phyloP scores from a whole-genome alignment of 2,113 vertebrate genomes.

The Acanthochromis polyacanthus region DNA sequence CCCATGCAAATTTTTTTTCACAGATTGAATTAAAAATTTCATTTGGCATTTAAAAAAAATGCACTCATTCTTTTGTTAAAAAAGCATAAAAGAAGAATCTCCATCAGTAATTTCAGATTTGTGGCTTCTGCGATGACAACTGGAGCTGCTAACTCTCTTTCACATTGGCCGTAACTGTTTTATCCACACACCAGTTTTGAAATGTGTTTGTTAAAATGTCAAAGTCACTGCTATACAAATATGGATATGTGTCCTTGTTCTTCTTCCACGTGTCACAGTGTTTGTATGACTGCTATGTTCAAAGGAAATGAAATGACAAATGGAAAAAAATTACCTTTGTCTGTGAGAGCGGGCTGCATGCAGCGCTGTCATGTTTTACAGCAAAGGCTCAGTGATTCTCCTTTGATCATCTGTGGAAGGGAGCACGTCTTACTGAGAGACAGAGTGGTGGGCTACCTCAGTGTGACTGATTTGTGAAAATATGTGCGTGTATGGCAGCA shows the following conservation, averaged over 20 bases:
- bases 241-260: slow-evolving; percentile 8
- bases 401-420: slow-evolving; percentile 36
- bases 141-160: too few species aligned
- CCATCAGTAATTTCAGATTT: too few species aligned
- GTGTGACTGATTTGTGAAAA: not conserved
- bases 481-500: not conserved
- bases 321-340: slow-evolving; percentile 5
- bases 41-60: too few species aligned
- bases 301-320: slow-evolving; percentile 30
- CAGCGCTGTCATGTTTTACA: slow-evolving; percentile 30
- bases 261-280: slow-evolving; percentile 4
- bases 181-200: too few species aligned
- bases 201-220: too few species aligned
- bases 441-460: slow-evolving; percentile 16
- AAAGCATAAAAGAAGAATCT: too few species aligned
- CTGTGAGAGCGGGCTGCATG: slow-evolving; percentile 12
- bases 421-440: slow-evolving; percentile 10
- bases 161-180: too few species aligned
- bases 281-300: slow-evolving; percentile 16
- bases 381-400: slow-evolving; percentile 8
- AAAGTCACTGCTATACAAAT: not conserved
- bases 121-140: too few species aligned
- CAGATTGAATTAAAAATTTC: too few species aligned
- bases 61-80: too few species aligned
- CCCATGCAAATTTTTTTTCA: too few species aligned